Conservation (phyloP, 2,888 invertebrate species). For the Drosophila borealis region DNA sequence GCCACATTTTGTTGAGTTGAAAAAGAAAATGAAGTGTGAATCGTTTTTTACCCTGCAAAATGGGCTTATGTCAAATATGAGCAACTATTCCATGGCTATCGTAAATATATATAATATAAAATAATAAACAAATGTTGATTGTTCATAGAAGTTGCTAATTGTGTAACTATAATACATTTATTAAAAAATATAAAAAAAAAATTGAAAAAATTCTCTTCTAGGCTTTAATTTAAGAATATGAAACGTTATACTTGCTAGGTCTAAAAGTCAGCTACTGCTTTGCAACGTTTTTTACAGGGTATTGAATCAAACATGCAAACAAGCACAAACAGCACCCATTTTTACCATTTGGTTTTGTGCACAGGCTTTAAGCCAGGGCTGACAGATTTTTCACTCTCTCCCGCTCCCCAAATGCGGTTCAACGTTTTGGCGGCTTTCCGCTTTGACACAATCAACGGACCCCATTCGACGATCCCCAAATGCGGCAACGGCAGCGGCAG, state of each 20-base stretch:
- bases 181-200: no score
- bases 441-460: conserved; percentile 72
- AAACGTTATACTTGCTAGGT: no score
- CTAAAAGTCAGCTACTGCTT: neutral
- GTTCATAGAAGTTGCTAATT: no score
- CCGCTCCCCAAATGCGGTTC: conserved; percentile 26
- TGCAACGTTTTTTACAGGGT: neutral
- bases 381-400: conserved; percentile 9
- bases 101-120: no score
- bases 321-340: neutral
- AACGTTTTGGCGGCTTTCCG: conserved; percentile 62
- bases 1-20: conserved; percentile 35
- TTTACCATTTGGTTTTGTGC: conserved; percentile 17
- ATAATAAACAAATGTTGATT: no score
- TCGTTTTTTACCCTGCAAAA: conserved; percentile 29
- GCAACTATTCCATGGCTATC: neutral
- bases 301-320: conserved; percentile 2
- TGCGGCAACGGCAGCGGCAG: conserved; percentile 10
- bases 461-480: conserved; percentile 35
- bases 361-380: conserved; percentile 13
- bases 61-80: neutral
- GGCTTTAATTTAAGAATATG: no score
- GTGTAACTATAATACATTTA: no score
- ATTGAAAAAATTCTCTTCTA: no score
- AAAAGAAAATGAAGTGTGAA: conserved; percentile 7